Base-by-base conservation (phyloP, 2,797 vertebrate species). In the Saxicola maurus region DNA sequence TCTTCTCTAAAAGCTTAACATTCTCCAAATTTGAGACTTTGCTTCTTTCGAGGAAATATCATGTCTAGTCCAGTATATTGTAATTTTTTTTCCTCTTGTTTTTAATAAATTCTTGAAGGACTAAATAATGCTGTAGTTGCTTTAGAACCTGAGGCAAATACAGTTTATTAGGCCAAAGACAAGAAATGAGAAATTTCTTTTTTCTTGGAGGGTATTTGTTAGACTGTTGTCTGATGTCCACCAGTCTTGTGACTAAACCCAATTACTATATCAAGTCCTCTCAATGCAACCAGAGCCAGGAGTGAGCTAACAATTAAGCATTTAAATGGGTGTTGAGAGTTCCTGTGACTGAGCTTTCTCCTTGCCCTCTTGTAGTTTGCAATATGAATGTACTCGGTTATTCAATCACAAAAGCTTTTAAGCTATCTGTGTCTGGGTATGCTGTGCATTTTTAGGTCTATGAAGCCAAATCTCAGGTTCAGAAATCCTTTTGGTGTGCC, bases 401-500 rank as follows among this genome's bases (percentile, higher is more conserved):
- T 87, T 81, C 89, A 87, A 51, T 91, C 80, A 81, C 42, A 83
- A 75, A 89, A 81, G 76, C 85, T 90, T 93, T 90, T 87, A 93
- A 84, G 77, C 85, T 20, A 20, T 11, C 42, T 86, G 48, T 65
- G 28, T 75, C 69, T 91, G 74, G 37, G 48, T 69, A 60, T 0
- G 0, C 30, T 43, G 31, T 66, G 40, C 52, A 24, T 69, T 82
- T 91, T 82, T 86, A 82, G 62, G 59, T 76, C 59, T 66, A 5
- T 5, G 42, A 72, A 86, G 52, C 55, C 72, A 75, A 68, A 65
- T 87, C 25, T 74, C 57, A 81, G 61, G 46, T 43, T 91, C 33
- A 49, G 45, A 85, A 65, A 65, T 83, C 37, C 30, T 86, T 73
- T 73, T 0, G 0, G 30, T 55, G 30, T 9, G 14, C 5, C 5